A percentile compares a stretch with the other conserved stretches of the same genome.
Evolutionary conservation across 2,113 vertebrate species (phyloP).

Genomic region (Acanthisitta chloris): DNA sequence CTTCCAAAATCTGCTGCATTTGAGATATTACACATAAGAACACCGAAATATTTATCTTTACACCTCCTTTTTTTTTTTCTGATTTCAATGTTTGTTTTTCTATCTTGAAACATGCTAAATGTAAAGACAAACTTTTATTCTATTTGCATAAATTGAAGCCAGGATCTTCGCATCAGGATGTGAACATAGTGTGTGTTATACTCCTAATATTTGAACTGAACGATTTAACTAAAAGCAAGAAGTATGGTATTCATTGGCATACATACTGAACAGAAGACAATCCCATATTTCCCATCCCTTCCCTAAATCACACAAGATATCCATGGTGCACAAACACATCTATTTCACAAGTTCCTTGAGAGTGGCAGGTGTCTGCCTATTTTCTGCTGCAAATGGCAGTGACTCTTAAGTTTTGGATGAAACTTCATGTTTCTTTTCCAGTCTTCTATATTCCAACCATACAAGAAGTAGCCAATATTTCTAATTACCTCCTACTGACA

Average conservation of each 20-base stretch:
- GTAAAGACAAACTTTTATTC: neutral
- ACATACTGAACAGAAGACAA: rapidly evolving
- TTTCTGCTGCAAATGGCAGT: neutral
- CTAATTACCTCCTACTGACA: neutral
- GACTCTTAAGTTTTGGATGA: neutral
- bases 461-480: neutral
- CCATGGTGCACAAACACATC: neutral
- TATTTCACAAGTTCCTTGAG: neutral
- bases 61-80: neutral
- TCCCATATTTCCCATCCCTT: neutral
- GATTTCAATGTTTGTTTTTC: neutral
- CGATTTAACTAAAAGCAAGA: neutral
- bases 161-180: neutral
- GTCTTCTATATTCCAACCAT: neutral
- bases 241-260: neutral
- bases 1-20: neutral
- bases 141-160: neutral
- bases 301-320: neutral
- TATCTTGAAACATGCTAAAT: neutral
- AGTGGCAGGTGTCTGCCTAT: neutral
- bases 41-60: neutral
- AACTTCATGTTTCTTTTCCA: neutral
- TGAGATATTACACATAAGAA: neutral
- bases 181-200: neutral
- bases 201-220: neutral